Evolutionary conservation across 64 coral and sea anemone genomes (phyloP).

Genomic region (Hydrozoanthus tunicans): DNA sequence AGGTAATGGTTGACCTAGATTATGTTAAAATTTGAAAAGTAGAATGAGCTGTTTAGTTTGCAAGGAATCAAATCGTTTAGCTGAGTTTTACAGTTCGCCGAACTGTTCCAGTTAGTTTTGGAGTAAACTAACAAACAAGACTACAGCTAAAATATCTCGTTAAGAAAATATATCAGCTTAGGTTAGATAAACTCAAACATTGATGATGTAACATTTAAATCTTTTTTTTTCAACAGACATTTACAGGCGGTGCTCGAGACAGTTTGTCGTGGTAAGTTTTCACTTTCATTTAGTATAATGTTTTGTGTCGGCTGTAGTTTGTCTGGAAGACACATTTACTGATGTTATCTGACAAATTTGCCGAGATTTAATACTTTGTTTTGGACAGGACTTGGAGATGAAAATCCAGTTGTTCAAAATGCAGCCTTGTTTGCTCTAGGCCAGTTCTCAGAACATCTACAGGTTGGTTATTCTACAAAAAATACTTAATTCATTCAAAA

Average conservation of each 20-base stretch:
- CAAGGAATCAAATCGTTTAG: too few species aligned
- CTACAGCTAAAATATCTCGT: neutral
- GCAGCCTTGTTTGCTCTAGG: constrained; percentile 95
- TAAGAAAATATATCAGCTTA: neutral
- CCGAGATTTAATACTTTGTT: neutral
- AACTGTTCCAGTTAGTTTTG: too few species aligned
- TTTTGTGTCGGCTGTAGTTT: too few species aligned
- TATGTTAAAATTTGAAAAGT: too few species aligned
- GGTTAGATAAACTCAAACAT: neutral
- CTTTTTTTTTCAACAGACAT: constrained; percentile 53
- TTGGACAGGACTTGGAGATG: constrained; percentile 80
- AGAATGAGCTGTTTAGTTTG: too few species aligned
- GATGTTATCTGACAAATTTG: too few species aligned
- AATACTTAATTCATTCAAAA: neutral
- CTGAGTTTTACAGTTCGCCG: too few species aligned
- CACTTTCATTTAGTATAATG: too few species aligned
- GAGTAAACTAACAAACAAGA: too few species aligned
- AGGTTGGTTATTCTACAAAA: constrained; percentile 47
- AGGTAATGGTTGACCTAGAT: too few species aligned
- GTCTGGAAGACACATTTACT: neutral
- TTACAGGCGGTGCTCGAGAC: constrained; percentile 84
- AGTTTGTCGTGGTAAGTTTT: constrained; percentile 73
- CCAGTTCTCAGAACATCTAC: constrained; percentile 96
- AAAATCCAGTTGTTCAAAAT: constrained; percentile 83
- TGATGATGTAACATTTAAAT: neutral